A percentile compares a stretch with the other conserved stretches of the same genome.
Evolutionary conservation across 1,140 invertebrate genomes (phyloP).

Genomic region (Reticulitermes speratus): DNA sequence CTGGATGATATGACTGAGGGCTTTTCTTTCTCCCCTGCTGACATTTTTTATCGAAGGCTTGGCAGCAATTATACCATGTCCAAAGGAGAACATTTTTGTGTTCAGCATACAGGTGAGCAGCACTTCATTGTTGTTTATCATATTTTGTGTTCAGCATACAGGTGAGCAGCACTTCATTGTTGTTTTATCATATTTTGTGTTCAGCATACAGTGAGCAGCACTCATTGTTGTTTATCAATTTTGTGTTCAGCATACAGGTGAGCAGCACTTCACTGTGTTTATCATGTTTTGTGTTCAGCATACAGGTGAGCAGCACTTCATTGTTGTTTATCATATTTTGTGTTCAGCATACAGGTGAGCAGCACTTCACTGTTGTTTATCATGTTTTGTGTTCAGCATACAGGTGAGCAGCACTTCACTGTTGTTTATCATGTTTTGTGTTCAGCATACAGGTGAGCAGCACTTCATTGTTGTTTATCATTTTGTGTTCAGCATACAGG

Average conservation of each 20-base stretch:
- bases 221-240: constrained; percentile 43
- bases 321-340: constrained; percentile 51
- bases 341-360: constrained; percentile 85
- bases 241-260: constrained; percentile 88
- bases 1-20: constrained; percentile 88
- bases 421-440: constrained; percentile 58
- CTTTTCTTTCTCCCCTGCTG: constrained; percentile 88
- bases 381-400: constrained; percentile 86
- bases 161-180: constrained; percentile 45
- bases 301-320: constrained; percentile 60
- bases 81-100: constrained; percentile 89
- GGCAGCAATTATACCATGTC: constrained; percentile 87
- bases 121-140: not conserved
- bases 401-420: constrained; percentile 55
- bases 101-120: constrained; percentile 80
- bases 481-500: constrained; percentile 89
- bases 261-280: not conserved
- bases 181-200: constrained; percentile 65
- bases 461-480: not conserved
- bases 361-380: not conserved
- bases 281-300: constrained; percentile 81
- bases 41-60: constrained; percentile 89
- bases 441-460: constrained; percentile 80
- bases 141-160: constrained; percentile 93
- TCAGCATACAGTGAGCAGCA: constrained; percentile 74